phyloP scores from a whole-genome alignment of 2,888 invertebrate species.

The Anoplius nigerrimus region DNA sequence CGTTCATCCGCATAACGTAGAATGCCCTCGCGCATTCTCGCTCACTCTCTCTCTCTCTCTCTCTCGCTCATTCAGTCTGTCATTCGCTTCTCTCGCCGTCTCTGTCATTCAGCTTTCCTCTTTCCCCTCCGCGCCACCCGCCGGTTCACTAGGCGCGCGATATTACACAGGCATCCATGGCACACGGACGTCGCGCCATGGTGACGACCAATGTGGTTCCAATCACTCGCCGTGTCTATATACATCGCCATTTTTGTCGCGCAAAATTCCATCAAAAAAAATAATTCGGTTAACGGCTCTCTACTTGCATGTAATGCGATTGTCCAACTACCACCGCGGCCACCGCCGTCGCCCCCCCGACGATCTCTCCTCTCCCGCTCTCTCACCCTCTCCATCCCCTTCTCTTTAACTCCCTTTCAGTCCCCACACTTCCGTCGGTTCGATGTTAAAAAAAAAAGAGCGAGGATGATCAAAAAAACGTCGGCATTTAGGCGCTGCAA shows the following conservation, averaged over 20 bases:
- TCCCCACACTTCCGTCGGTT: too few relatives aligned
- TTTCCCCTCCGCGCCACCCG: background rate
- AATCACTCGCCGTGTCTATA: slow-evolving; percentile 12
- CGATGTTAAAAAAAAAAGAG: too few relatives aligned
- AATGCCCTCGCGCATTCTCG: slow-evolving; percentile 22
- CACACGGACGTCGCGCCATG: background rate
- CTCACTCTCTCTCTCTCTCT: slow-evolving; percentile 16
- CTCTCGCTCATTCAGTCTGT: slow-evolving; percentile 1
- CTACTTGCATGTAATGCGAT: slow-evolving; percentile 4
- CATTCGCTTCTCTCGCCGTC: background rate
- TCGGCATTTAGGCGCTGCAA: too few relatives aligned
- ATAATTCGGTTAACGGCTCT: slow-evolving; percentile 14
- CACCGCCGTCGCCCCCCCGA: slow-evolving; percentile 18
- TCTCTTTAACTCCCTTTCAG: slow-evolving; percentile 16
- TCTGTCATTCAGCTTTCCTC: background rate
- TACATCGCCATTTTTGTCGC: slow-evolving; percentile 25
- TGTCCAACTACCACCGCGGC: background rate
- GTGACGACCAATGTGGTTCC: slow-evolving; percentile 8
- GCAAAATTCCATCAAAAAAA: slow-evolving; percentile 24
- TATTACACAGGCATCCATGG: slow-evolving; percentile 10
- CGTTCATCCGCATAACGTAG: slow-evolving; percentile 59
- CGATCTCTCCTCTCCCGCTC: slow-evolving; percentile 41
- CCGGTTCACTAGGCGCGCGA: slow-evolving; percentile 9
- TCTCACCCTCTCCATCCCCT: slow-evolving; percentile 33
- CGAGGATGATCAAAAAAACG: too few relatives aligned